Evolutionary conservation across 2,888 invertebrate genomes (phyloP).

Genomic region (Eretmocerus hayati): DNA sequence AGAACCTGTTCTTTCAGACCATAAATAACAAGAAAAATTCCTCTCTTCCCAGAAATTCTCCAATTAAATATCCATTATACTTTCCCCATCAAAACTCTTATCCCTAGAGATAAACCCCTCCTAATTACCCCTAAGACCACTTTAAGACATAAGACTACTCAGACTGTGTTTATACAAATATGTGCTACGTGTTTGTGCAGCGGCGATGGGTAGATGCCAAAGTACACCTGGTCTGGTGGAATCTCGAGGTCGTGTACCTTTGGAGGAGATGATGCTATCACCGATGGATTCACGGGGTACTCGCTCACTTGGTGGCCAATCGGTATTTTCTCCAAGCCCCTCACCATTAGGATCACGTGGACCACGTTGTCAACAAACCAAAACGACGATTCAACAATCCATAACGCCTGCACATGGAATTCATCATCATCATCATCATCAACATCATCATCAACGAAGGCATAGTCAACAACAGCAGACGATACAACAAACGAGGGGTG

Average conservation of each 20-base stretch:
- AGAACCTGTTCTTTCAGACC: no score
- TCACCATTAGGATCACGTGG: slow-evolving; percentile 25
- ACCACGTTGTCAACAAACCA: background rate
- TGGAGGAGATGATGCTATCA: slow-evolving; percentile 78
- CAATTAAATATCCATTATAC: no score
- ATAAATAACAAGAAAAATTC: no score
- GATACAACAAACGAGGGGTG: slow-evolving; percentile 1
- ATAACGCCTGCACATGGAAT: slow-evolving; percentile 13
- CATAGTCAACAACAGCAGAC: slow-evolving; percentile 7
- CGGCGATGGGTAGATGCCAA: slow-evolving; percentile 90
- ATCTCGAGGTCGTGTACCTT: slow-evolving; percentile 79
- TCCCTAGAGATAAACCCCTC: no score
- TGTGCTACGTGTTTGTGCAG: no score
- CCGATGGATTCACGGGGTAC: slow-evolving; percentile 46
- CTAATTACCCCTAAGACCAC: no score
- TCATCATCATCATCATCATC: slow-evolving; percentile 16
- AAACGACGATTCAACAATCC: background rate
- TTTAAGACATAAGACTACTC: no score
- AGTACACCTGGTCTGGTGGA: slow-evolving; percentile 95
- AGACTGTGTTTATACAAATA: no score
- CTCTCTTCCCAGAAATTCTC: no score
- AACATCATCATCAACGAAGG: background rate
- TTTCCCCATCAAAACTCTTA: no score
- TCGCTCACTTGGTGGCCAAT: slow-evolving; percentile 33
- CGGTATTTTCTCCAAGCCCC: slow-evolving; percentile 42